Percentiles rank a stretch among this genome's conserved stretches.
Evolutionary conservation across 2,113 vertebrate species (phyloP).

Genomic region (Picathartes gymnocephalus): DNA sequence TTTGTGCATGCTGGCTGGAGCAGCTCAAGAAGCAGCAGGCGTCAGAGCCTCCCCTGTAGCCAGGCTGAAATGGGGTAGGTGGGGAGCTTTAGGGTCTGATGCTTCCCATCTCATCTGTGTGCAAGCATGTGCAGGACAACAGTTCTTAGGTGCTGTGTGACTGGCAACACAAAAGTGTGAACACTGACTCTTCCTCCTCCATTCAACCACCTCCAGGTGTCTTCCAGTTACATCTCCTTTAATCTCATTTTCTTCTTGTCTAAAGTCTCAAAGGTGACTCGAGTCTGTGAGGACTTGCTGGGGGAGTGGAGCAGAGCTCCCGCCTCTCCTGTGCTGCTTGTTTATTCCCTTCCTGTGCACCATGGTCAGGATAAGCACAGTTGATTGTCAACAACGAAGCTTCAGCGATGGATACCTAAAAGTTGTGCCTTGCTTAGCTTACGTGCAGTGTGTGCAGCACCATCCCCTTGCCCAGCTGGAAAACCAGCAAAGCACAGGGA

Average conservation of each 20-base stretch:
- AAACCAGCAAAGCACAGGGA: background rate
- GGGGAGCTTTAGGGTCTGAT: background rate
- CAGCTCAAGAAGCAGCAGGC: background rate
- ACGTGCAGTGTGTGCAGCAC: background rate
- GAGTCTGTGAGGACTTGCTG: background rate
- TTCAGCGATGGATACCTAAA: background rate
- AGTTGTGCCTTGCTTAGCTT: background rate
- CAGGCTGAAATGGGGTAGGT: background rate
- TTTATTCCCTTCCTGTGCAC: background rate
- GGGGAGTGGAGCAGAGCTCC: background rate
- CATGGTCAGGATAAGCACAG: background rate
- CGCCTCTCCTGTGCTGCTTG: background rate
- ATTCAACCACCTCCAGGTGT: background rate
- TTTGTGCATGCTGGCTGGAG: background rate
- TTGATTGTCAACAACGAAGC: background rate
- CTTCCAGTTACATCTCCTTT: background rate
- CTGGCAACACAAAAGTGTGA: background rate
- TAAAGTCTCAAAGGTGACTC: background rate
- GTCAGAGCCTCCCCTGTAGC: rapidly evolving
- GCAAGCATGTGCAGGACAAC: background rate
- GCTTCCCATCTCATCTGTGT: background rate
- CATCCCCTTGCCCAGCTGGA: rapidly evolving
- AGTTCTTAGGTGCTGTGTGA: background rate
- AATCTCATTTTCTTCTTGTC: background rate
- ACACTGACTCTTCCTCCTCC: background rate